A percentile compares a stretch with the other conserved stretches of the same genome.
These are phyloP conservation scores for Pandemis heparana DNA, from an alignment of 2,888 invertebrate species.

Conservation along the genomic window DNA sequence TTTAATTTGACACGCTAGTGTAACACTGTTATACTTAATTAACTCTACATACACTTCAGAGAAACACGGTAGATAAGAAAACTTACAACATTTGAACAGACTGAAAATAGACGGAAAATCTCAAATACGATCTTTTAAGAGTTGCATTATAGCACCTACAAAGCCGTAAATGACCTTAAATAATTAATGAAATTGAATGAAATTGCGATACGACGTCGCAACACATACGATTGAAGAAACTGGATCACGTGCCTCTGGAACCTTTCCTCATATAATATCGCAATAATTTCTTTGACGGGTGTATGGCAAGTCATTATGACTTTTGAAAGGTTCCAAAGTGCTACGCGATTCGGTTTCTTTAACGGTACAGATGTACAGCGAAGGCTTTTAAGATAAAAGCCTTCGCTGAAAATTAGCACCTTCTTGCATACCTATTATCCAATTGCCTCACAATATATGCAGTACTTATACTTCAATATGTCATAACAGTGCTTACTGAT, in stretches of 20 bases:
- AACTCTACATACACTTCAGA: not conserved
- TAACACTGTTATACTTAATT: not conserved
- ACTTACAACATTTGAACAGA: not conserved
- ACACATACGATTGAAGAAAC: not conserved
- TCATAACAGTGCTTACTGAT: conserved; percentile 4
- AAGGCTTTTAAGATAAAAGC: no score
- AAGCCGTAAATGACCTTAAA: not conserved
- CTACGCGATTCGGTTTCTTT: no score
- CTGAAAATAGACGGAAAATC: not conserved
- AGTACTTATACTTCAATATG: not conserved
- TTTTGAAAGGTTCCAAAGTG: no score
- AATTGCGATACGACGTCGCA: not conserved
- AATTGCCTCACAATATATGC: not conserved
- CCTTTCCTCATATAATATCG: no score
- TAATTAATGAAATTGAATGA: no score
- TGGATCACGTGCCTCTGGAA: no score
- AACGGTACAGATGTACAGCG: no score
- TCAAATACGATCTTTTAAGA: not conserved
- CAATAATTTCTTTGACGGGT: no score
- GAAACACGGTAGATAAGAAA: not conserved
- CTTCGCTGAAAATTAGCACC: not conserved
- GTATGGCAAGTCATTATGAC: no score
- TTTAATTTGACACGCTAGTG: not conserved
- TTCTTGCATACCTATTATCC: no score
- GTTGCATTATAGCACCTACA: not conserved